Conservation (phyloP, 2,113 vertebrate species). For the Phalacrocorax aristotelis region DNA sequence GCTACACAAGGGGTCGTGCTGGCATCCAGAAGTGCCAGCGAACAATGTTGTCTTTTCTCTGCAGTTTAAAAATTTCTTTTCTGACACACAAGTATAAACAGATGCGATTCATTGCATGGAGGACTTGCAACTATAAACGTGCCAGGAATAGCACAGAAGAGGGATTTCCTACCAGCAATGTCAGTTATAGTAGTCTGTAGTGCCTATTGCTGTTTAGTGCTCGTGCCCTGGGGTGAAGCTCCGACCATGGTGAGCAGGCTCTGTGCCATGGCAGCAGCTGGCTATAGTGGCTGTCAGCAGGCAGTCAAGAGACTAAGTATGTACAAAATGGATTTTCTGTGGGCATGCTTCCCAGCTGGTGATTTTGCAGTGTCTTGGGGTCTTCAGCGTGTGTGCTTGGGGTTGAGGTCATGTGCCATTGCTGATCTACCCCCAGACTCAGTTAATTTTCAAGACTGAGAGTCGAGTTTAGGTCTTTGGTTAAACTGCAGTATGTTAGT, state of each 20-base stretch:
- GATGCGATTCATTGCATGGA: constrained; percentile 5
- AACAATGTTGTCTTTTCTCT: neutral
- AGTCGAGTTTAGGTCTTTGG: neutral
- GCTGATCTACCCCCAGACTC: neutral
- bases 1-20: neutral
- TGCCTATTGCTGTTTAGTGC: neutral
- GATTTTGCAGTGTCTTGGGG: neutral
- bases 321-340: neutral
- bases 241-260: rapidly evolving
- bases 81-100: neutral
- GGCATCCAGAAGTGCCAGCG: neutral
- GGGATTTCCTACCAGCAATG: neutral
- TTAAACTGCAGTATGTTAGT: rapidly evolving
- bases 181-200: neutral
- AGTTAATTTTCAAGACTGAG: neutral
- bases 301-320: neutral
- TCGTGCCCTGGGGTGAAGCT: neutral
- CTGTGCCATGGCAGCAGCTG: neutral
- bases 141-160: neutral
- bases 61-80: neutral
- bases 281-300: neutral
- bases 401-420: neutral
- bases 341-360: neutral
- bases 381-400: neutral
- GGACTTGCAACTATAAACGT: neutral